Base-by-base conservation (phyloP, 1,140 invertebrate species). In the Babylonia areolata region DNA sequence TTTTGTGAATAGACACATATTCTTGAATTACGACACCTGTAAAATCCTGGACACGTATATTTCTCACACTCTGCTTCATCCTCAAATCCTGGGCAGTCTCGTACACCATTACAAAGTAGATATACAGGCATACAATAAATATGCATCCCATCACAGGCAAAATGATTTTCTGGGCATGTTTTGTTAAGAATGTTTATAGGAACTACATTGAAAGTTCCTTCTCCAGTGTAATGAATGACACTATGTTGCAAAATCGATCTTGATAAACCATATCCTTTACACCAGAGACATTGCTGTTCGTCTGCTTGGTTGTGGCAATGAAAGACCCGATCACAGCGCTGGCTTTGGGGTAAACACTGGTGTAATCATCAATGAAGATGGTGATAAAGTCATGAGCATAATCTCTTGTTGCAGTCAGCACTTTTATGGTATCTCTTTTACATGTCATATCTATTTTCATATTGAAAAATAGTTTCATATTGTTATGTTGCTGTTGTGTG, bases 1-100 rank as follows among this genome's bases (percentile, higher is more conserved):
- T 83, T 35, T 20, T 51, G 33, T 28, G 23, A n/a, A 20, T 51
- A 64, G n/a, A 86, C n/a, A 51, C 87, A 88, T 28, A 58, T 37
- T 23, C n/a, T 37, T 2, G 84, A 86, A 11, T 33, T 39, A 3
- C 73, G 51, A 33, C 84, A 85, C 39, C 80, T 33, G 51, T 77
- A 88, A 35, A 77, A 84, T n/a, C 84, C 85, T 28, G 81, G 81
- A 82, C 87, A 88, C n/a, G 28, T 54, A 31, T 71, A 86, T 12
- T 33, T 40, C 3, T 80, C 39, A 12, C 78, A 80, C 6, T 42
- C 78, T 28, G 15, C 5, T 39, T 80, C 78, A 28, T 80, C 78
- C 28, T 80, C 78, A 39, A 15, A 39, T 11, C 28, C 39, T 42
- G 78, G 78, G n/a, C 78, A 80, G 78, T 80, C 78, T 11, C 46